These are phyloP conservation scores for Drosophila quadrilineata DNA, from an alignment of 1,140 invertebrate species.

Conservation along the genomic window DNA sequence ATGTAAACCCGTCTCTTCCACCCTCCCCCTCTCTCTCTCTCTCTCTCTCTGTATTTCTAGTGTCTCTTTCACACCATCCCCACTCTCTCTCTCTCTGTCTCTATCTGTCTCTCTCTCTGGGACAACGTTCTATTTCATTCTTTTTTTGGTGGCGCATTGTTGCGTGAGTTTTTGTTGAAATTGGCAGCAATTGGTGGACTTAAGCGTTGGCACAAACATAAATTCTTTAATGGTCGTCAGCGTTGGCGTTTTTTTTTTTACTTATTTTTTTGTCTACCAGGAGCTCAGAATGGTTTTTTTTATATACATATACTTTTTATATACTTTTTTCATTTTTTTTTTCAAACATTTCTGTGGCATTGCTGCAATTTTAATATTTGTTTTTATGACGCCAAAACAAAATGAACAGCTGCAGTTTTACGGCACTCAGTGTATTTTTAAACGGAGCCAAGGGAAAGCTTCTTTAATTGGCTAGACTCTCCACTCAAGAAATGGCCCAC, in stretches of 20 bases:
- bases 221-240: slow-evolving; percentile 66
- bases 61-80: slow-evolving; percentile 15
- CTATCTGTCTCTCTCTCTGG: background rate
- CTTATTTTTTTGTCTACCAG: background rate
- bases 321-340: slow-evolving; percentile 14
- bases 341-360: slow-evolving; percentile 34
- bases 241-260: slow-evolving; percentile 22
- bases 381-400: slow-evolving; percentile 49
- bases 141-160: slow-evolving; percentile 31
- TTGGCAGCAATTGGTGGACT: slow-evolving; percentile 56
- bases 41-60: background rate
- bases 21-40: background rate
- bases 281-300: background rate
- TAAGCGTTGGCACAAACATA: slow-evolving; percentile 56
- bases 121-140: too few relatives aligned
- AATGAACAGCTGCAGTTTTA: slow-evolving; percentile 51
- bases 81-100: background rate
- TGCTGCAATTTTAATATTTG: slow-evolving; percentile 56
- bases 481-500: background rate
- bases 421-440: slow-evolving; percentile 15
- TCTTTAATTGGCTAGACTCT: slow-evolving; percentile 26
- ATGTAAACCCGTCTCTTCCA: slow-evolving; percentile 43
- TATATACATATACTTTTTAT: too few relatives aligned
- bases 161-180: slow-evolving; percentile 55
- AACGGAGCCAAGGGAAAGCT: background rate